Evolutionary conservation across 1,140 invertebrate species (phyloP).

Genomic region (Vollenhovia emeryi): DNA sequence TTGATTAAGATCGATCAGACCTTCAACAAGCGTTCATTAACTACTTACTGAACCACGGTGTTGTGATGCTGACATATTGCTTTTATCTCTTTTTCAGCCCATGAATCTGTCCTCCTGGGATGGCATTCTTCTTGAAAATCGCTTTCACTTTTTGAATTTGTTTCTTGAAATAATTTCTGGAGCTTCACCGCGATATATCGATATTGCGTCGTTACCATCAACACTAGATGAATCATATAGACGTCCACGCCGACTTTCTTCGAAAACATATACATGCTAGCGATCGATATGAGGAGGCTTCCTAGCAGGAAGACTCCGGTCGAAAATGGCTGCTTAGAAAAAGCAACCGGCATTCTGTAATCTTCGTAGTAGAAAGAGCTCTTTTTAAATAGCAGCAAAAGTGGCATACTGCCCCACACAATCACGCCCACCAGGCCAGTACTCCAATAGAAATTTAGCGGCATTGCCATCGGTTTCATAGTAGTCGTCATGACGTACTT

Average conservation of each 20-base stretch:
- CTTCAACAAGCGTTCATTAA: not conserved
- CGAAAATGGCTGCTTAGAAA: not conserved
- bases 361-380: not conserved
- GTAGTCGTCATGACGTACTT: not conserved
- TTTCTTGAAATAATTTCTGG: not conserved
- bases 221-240: conserved; percentile 10
- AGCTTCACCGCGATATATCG: not conserved
- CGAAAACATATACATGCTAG: not conserved
- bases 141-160: not conserved
- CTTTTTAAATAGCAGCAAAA: not conserved
- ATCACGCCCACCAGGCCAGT: not conserved
- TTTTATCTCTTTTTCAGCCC: not conserved
- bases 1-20: not conserved
- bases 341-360: conserved; percentile 5
- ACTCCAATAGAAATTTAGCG: not conserved
- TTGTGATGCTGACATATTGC: conserved; percentile 7
- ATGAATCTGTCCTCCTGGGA: not conserved
- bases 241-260: conserved; percentile 3
- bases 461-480: not conserved
- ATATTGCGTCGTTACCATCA: conserved; percentile 11
- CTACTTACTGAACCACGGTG: not conserved
- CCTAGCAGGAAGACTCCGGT: not conserved
- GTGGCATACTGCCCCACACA: not conserved
- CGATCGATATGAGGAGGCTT: not conserved
- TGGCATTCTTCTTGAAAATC: not conserved